Conservation (phyloP, 1,140 invertebrate species). For the Arctopsyche grandis region DNA sequence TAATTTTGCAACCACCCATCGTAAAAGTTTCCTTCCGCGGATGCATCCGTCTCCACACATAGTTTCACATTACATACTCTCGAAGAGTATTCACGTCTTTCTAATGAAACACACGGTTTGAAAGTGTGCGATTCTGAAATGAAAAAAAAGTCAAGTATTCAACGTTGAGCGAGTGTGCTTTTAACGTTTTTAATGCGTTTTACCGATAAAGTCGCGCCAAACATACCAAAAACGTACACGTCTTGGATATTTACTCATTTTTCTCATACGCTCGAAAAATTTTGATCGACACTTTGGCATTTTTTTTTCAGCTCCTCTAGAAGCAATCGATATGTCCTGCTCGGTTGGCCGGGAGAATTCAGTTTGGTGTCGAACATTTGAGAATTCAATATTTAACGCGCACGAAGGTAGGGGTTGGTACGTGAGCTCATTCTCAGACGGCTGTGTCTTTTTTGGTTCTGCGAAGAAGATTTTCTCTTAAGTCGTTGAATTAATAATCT, state of each 20-base stretch:
- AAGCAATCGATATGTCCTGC: background rate
- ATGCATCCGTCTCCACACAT: no score
- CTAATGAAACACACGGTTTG: no score
- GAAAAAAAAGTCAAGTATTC: background rate
- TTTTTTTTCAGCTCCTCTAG: background rate
- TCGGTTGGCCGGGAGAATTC: background rate
- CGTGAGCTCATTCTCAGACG: conserved; percentile 2
- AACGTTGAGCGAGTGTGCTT: background rate
- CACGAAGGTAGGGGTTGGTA: background rate
- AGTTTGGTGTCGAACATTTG: conserved; percentile 6
- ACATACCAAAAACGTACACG: no score
- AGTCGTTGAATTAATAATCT: background rate
- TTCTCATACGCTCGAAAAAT: background rate
- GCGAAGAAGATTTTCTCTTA: background rate
- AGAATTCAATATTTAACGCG: conserved; percentile 1
- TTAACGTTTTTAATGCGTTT: conserved; percentile 16
- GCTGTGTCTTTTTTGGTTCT: background rate
- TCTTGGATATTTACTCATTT: background rate
- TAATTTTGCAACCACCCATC: background rate
- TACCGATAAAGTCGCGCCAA: background rate
- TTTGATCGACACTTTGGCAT: conserved; percentile 7
- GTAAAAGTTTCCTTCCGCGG: background rate
- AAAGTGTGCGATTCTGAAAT: background rate
- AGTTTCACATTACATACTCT: no score
- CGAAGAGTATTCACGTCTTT: no score